Evolutionary conservation across 2,113 vertebrate genomes (phyloP), one percentile per base, ranked within the genome.

Genomic region (Asarcornis scutulata): DNA sequence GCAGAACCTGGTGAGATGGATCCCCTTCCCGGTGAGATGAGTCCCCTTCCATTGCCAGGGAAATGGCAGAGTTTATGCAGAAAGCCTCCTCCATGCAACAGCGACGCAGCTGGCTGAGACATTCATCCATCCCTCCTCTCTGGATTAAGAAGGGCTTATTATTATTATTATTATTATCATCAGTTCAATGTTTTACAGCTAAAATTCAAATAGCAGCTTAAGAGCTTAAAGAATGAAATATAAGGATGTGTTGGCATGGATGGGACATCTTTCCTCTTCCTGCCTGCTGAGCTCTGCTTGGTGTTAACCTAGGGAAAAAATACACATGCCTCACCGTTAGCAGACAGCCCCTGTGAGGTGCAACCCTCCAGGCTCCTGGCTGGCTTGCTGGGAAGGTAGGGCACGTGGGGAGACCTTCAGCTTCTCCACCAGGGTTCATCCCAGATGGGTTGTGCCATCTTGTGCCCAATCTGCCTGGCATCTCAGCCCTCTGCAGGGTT

Each of bases 111-210:
- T 62, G 66, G 38, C 50, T 90, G 85, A 38, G 89, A 79, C 68
- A 48, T 62, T 85, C 80, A 52, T 59, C 29, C 69, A 85, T 66
- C 21, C 40, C 13, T 82, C 34, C 55, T 56, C n/a, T 67, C 52
- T 69, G 73, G 68, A 88, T 88, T 93, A 88, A 91, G 63, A 55
- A 40, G 44, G 22, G 7, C 11, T 52, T 38, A 11, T 38, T 53
- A 38, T 79, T 42, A 36, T 71, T 34, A 77, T 75, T 52, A 40
- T 23, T 67, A 68, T 75, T 58, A 50, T 8, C 72, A 91, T 96
- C 78, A 80, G 50, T 89, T 88, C 83, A 25, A 5, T 94, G 86
- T 96, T 97, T 95, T 93, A 94, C 95, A 96, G 87, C 75, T 91
- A 69, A 58, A 76, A 91, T 92, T 95, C 91, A 95, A 95, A 94